Evolutionary conservation across 2,113 vertebrate genomes (phyloP), one percentile per base, ranked within the genome.

Genomic region (Rousettus leschenaultii): DNA sequence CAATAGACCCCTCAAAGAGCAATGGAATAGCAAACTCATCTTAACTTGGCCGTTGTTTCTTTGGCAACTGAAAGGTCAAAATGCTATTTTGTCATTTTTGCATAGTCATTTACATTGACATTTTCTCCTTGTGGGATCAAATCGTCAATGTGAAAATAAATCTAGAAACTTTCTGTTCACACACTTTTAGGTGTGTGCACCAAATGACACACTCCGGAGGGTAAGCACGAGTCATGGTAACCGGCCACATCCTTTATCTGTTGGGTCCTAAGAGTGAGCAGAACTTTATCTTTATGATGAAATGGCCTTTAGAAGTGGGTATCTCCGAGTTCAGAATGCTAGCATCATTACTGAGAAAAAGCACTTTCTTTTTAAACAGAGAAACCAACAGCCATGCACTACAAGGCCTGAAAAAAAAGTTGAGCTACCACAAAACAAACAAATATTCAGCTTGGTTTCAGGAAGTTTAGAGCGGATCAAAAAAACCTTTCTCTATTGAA

Each of bases 391-490:
- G 57, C 61, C 48, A 21, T 28, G 68, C 51, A 75, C 57, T 71
- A 38, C 75, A 92, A 95, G 75, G 63, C 30, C 45, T 40, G 28
- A 13, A 73, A 65, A 79, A 71, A 92, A 90, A 93, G 51, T 55
- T 35, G 59, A 92, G 92, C 93, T 86, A 80, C 96, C 91, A 86
- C 91, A 97, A 94, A 96, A 96, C 95, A 98, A 97, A 97, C 96
- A 96, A 95, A 97, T 61, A 95, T 66, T 97, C 86, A 96, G 95
- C 91, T 82, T 18, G 0, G 68, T 87, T 95, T 96, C 96, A 97
- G 91, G 97, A 97, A 97, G 92, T 85, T 91, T 86, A 61, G 43
- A 93, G 95, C 93, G 86, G 91, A 97, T 97, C 94, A 97, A 96
- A 97, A 22, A 82, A 87, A 38, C 19, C 88, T 83, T 70, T 93